These are phyloP conservation scores for Salmo trutta DNA, from an alignment of 2,797 vertebrate species.

Conservation along the genomic window DNA sequence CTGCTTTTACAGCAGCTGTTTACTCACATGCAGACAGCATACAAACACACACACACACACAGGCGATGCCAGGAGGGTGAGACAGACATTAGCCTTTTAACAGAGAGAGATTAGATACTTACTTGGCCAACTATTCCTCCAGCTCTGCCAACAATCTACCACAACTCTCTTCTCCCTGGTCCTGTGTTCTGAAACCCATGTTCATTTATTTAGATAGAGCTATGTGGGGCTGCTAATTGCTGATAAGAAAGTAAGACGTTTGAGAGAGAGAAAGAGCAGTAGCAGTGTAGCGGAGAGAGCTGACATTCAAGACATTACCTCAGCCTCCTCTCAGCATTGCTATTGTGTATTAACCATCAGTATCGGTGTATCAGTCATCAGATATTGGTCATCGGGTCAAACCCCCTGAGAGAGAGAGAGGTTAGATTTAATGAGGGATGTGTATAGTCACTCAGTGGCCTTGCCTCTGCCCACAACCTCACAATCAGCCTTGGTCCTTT, in stretches of 20 bases:
- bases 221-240: too few relatives aligned
- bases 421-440: conserved; percentile 32
- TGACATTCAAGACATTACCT: too few relatives aligned
- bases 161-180: conserved; percentile 21
- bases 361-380: too few relatives aligned
- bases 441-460: not conserved
- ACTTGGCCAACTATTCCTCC: too few relatives aligned
- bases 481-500: not conserved
- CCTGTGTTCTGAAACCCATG: not conserved
- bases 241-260: too few relatives aligned
- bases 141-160: conserved; percentile 61
- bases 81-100: conserved; percentile 56
- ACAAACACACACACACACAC: conserved; percentile 15
- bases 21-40: conserved; percentile 25
- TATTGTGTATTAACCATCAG: not conserved
- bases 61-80: conserved; percentile 5
- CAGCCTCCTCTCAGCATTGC: too few relatives aligned
- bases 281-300: too few relatives aligned
- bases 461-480: not conserved
- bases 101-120: conserved; percentile 49
- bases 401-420: conserved; percentile 4
- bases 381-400: not conserved
- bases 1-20: conserved; percentile 59
- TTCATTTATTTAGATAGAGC: not conserved
- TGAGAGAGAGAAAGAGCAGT: too few relatives aligned